Evolutionary conservation across 1,140 invertebrate genomes (phyloP).

Genomic region (Lepidurus apus): DNA sequence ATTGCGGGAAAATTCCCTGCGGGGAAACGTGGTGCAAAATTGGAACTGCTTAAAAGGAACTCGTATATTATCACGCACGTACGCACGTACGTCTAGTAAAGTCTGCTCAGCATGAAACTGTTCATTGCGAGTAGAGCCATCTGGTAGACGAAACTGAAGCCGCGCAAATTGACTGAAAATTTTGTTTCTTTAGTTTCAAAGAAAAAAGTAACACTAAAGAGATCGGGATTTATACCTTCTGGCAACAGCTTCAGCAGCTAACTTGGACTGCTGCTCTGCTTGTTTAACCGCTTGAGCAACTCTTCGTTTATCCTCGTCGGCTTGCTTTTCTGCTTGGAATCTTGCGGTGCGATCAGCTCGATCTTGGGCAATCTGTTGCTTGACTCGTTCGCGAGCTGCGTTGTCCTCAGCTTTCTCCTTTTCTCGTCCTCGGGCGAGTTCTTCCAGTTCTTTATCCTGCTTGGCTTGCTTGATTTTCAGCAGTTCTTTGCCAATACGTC

Average conservation of each 20-base stretch:
- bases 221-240: conserved; percentile 40
- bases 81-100: conserved; percentile 52
- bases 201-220: too few relatives aligned
- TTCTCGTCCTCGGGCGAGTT: conserved; percentile 57
- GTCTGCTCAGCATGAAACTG: conserved; percentile 56
- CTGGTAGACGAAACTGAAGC: conserved; percentile 76
- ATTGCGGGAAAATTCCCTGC: conserved; percentile 59
- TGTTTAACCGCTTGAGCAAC: conserved; percentile 36
- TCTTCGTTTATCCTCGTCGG: conserved; percentile 40
- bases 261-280: conserved; percentile 39
- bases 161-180: conserved; percentile 49
- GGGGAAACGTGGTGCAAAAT: conserved; percentile 72
- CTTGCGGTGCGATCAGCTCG: conserved; percentile 45
- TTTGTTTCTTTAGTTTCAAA: not conserved
- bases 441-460: conserved; percentile 66
- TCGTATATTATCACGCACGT: conserved; percentile 52
- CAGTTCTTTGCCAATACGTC: conserved; percentile 62
- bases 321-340: conserved; percentile 43
- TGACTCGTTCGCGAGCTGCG: conserved; percentile 59
- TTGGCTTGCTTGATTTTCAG: conserved; percentile 62
- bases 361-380: conserved; percentile 69
- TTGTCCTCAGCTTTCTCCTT: conserved; percentile 65
- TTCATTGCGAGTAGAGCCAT: conserved; percentile 61
- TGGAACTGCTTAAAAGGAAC: conserved; percentile 53
- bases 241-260: conserved; percentile 41